phyloP scores from a whole-genome alignment of 2,113 vertebrate genomes.

The Gallinago jamesoni region DNA sequence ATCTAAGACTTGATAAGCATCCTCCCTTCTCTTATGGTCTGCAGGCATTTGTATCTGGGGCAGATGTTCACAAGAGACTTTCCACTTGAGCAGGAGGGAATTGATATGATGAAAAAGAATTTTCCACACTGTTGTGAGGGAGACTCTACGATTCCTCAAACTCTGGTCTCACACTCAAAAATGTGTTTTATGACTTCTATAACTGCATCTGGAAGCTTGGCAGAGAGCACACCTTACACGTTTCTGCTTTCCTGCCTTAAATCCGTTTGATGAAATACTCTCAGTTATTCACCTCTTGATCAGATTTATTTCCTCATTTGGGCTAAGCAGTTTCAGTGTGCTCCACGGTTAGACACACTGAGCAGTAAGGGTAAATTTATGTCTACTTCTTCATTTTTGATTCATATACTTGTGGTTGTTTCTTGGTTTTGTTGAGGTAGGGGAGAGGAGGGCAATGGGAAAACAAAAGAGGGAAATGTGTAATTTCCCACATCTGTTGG shows the following conservation, averaged over 20 bases:
- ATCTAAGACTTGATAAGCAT: background rate
- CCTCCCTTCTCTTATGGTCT: background rate
- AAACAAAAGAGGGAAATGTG: background rate
- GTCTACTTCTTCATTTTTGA: background rate
- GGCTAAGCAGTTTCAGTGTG: background rate
- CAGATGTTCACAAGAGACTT: background rate
- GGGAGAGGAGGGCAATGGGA: background rate
- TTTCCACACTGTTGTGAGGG: background rate
- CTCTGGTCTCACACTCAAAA: background rate
- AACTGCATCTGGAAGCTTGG: background rate
- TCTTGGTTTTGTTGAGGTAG: background rate
- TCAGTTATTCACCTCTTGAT: background rate
- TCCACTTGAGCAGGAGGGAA: background rate
- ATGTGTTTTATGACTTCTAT: background rate
- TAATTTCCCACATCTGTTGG: rapidly evolving
- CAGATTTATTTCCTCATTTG: background rate
- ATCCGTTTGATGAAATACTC: background rate
- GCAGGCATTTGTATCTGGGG: background rate
- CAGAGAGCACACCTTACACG: background rate
- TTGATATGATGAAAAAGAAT: background rate
- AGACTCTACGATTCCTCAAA: background rate
- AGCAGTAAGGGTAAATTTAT: background rate
- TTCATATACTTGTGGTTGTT: background rate
- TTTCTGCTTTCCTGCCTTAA: background rate
- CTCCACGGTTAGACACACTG: background rate